Conservation (phyloP, 2,888 invertebrate genomes). For the Aleiodes alternator region DNA sequence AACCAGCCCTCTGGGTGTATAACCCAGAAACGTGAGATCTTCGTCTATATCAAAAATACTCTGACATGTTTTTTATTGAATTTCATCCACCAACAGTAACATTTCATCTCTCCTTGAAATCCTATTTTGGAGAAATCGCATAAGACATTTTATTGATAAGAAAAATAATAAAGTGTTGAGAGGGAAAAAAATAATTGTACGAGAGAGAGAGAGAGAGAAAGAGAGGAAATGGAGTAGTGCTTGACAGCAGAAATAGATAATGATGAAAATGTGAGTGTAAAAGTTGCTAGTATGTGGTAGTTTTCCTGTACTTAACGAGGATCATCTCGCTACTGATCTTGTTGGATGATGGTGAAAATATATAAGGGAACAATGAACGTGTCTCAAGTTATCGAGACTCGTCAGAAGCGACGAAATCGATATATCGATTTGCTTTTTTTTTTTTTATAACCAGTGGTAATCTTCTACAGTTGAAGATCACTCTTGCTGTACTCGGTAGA, state of each 20-base stretch:
- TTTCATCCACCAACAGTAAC: conserved; percentile 1
- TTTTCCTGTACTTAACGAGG: neutral
- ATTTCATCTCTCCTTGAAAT: neutral
- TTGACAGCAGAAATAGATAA: conserved; percentile 2
- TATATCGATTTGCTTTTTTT: neutral
- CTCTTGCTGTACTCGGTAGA: neutral
- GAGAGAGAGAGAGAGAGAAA: too few relatives aligned
- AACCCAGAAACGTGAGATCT: conserved; percentile 13
- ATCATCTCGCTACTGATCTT: neutral
- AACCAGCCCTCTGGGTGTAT: neutral
- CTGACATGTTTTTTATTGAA: conserved; percentile 28
- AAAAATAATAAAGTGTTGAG: neutral
- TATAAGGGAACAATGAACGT: conserved; percentile 10
- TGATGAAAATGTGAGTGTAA: neutral
- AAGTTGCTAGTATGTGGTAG: neutral
- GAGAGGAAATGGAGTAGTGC: neutral
- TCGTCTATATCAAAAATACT: conserved; percentile 12
- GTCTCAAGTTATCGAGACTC: neutral
- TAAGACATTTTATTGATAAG: neutral
- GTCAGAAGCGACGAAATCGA: neutral
- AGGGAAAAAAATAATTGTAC: too few relatives aligned
- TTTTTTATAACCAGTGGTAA: neutral
- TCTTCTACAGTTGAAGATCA: conserved; percentile 2
- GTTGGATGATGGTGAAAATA: neutral
- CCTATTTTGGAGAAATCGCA: conserved; percentile 1